Evolutionary conservation across 2,113 vertebrate species (phyloP), one percentile per base, ranked within the genome.

Genomic region (Dermatemys mawii): DNA sequence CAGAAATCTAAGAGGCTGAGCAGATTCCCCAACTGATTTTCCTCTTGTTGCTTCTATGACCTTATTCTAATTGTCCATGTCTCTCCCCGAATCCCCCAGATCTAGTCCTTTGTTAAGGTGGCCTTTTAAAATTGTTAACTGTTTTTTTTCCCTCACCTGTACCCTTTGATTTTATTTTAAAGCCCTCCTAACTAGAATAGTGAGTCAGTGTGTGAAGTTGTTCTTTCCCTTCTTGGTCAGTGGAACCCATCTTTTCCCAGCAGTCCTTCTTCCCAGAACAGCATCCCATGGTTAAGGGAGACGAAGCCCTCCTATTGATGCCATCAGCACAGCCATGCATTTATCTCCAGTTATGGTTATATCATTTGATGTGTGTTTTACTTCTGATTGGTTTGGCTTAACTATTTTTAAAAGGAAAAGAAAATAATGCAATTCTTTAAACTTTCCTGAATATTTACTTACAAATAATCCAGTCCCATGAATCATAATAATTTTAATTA

Each of bases 401-500:
- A 76, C 63, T 82, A 76, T 44, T 76, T 73, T 84, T 67, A 29
- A 92, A n/a, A n/a, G 11, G 27, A 46, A 8, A 48, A 48, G n/a
- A 90, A 44, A 32, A 32, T 32, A 73, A 19, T 73, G 1, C 2
- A 48, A 5, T 50, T 48, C 41, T 48, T 35, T 79, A 38, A 14
- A 44, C 88, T 87, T 73, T 76, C 76, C 3, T 89, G 54, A n/a
- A 57, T 35, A 3, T 6, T 51, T 84, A 53, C 7, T 1, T 73
- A 9, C 29, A 44, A 32, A n/a, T 88, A 86, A 63, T 32, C 1
- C 0, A 29, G 0, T 1, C 5, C 3, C 11, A 27, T 53, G 54
- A 87, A 78, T 63, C 4, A 55, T 10, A 48, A 5, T 4, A 84
- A 2, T 27, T 60, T 70, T 91, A 53, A 32, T 81, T 4, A 46